Evolutionary conservation across 1,140 invertebrate species (phyloP).

Genomic region (Neoseiulus cucumeris): DNA sequence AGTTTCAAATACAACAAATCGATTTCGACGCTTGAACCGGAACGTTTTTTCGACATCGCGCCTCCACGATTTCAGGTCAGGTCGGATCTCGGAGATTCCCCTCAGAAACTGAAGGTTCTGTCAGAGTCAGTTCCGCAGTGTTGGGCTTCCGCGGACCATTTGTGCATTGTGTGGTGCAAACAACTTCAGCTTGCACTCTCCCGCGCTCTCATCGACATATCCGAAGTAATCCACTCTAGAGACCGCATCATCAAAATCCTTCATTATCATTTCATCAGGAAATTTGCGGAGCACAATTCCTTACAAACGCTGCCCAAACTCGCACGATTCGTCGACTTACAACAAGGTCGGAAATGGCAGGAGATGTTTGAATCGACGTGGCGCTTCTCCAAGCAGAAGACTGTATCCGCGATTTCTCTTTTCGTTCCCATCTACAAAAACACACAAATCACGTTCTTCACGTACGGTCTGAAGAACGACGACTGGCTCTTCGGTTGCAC

Average conservation of each 20-base stretch:
- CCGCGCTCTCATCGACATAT: slow-evolving; percentile 54
- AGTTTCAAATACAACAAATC: neutral
- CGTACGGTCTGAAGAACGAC: neutral
- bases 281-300: neutral
- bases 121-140: neutral
- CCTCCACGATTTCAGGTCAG: neutral
- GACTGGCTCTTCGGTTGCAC: slow-evolving; percentile 7
- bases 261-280: neutral
- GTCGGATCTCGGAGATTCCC: neutral
- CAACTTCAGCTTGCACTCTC: slow-evolving; percentile 58
- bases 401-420: neutral
- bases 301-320: neutral
- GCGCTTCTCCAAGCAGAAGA: neutral
- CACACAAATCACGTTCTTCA: neutral
- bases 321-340: neutral
- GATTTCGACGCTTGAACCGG: neutral
- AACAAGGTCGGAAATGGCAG: neutral
- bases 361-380: neutral
- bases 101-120: neutral
- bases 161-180: slow-evolving; percentile 76
- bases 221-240: neutral
- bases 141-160: slow-evolving; percentile 68
- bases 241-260: slow-evolving; percentile 2
- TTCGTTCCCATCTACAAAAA: neutral
- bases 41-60: too few relatives aligned